Percentiles rank a stretch among this genome's conserved stretches.
Evolutionary conservation across 1,140 invertebrate genomes (phyloP).

Genomic region (Cephus cinctus): DNA sequence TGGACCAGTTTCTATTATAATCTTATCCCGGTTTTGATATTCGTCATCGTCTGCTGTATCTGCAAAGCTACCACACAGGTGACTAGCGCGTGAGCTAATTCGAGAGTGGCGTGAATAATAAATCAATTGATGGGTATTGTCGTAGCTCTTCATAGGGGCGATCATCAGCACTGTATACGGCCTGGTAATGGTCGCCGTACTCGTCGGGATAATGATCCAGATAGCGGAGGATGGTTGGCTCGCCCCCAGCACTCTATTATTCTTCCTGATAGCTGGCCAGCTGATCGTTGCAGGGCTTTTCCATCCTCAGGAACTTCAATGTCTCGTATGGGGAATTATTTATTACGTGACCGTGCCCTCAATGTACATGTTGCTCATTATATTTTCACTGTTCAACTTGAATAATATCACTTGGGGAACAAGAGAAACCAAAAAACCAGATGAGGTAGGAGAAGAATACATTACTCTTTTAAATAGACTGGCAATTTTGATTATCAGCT

Average conservation of each 20-base stretch:
- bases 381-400: conserved; percentile 89
- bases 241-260: conserved; percentile 79
- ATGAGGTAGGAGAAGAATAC: background rate
- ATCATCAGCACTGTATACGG: conserved; percentile 79
- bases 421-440: conserved; percentile 60
- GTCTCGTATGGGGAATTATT: conserved; percentile 74
- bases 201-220: conserved; percentile 83
- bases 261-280: conserved; percentile 63
- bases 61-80: conserved; percentile 74
- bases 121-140: too few relatives aligned
- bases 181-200: conserved; percentile 89
- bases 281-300: conserved; percentile 70
- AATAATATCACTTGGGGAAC: conserved; percentile 92
- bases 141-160: conserved; percentile 71
- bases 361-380: conserved; percentile 90
- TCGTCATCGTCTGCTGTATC: conserved; percentile 73
- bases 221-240: conserved; percentile 76
- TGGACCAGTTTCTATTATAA: conserved; percentile 79
- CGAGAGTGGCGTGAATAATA: too few relatives aligned
- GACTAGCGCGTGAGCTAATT: conserved; percentile 23
- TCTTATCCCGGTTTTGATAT: conserved; percentile 71
- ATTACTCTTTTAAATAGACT: background rate
- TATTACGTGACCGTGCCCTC: conserved; percentile 92
- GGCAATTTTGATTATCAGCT: background rate
- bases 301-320: conserved; percentile 83